These are phyloP conservation scores for Drosophila simulans DNA, from an alignment of 1,140 invertebrate species.

Conservation along the genomic window DNA sequence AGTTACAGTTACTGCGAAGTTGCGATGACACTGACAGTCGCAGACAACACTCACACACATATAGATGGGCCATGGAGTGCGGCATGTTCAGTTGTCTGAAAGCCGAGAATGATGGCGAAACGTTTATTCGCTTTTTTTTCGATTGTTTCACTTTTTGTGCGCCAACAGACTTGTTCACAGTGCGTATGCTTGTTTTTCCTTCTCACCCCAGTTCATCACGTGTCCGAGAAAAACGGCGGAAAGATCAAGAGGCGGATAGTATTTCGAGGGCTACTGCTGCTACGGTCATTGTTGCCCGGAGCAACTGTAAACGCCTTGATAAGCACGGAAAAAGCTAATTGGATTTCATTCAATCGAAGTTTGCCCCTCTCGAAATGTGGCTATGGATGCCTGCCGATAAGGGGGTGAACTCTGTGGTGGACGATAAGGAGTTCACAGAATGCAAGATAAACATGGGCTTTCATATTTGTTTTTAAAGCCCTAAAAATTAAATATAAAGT, in stretches of 20 bases:
- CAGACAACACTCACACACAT: conserved; percentile 33
- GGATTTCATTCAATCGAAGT: conserved; percentile 64
- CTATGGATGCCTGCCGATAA: background rate
- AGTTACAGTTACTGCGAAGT: conserved; percentile 29
- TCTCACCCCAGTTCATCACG: conserved; percentile 61
- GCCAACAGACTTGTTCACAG: conserved; percentile 18
- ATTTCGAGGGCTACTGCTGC: conserved; percentile 51
- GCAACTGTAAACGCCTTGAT: conserved; percentile 68
- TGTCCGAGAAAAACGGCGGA: conserved; percentile 40
- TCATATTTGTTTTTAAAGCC: conserved; percentile 2
- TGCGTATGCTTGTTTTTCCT: conserved; percentile 16
- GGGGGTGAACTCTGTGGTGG: conserved; percentile 3
- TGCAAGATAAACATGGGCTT: conserved; percentile 3
- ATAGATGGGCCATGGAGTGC: conserved; percentile 26
- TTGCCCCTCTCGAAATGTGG: background rate
- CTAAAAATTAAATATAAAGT: no score
- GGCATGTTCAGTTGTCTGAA: conserved; percentile 53
- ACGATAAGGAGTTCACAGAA: conserved; percentile 4
- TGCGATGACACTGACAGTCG: conserved; percentile 40
- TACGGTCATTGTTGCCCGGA: conserved; percentile 30
- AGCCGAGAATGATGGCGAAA: conserved; percentile 54
- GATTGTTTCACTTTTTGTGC: conserved; percentile 16
- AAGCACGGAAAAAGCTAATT: conserved; percentile 73
- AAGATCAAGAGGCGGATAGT: conserved; percentile 67
- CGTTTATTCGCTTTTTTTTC: conserved; percentile 11